Conservation (phyloP, 2,888 invertebrate species). For the Oscheius sp. region DNA sequence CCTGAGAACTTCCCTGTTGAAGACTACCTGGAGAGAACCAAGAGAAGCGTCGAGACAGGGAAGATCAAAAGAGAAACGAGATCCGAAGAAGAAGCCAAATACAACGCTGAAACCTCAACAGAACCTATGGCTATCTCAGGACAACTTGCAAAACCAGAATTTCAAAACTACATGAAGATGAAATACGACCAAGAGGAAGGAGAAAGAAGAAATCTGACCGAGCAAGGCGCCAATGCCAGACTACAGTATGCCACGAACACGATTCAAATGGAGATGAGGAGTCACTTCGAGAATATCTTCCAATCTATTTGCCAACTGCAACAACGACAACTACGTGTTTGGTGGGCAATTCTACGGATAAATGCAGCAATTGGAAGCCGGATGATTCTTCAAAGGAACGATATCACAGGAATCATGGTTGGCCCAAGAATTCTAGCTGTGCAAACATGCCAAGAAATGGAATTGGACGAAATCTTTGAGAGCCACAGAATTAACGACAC, state of each 20-base stretch:
- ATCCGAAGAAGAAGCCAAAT: too few species aligned
- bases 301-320: conserved; percentile 28
- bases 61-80: too few species aligned
- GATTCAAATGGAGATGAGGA: conserved; percentile 8
- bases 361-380: conserved; percentile 31
- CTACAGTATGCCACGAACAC: conserved; percentile 16
- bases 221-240: conserved; percentile 1
- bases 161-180: neutral
- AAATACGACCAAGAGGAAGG: neutral
- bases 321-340: conserved; percentile 9
- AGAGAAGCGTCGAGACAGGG: too few species aligned
- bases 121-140: neutral
- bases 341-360: conserved; percentile 16
- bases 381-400: conserved; percentile 26
- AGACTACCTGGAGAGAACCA: too few species aligned
- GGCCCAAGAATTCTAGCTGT: conserved; percentile 14
- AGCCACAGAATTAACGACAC: conserved; percentile 20
- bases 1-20: too few species aligned
- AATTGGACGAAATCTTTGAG: neutral
- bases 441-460: conserved; percentile 10
- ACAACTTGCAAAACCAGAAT: neutral
- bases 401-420: conserved; percentile 20
- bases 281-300: conserved; percentile 27
- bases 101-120: too few species aligned
- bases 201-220: neutral